Evolutionary conservation across 2,888 invertebrate genomes (phyloP), one percentile per base, ranked within the genome.

Genomic region (Octonoba sinensis): DNA sequence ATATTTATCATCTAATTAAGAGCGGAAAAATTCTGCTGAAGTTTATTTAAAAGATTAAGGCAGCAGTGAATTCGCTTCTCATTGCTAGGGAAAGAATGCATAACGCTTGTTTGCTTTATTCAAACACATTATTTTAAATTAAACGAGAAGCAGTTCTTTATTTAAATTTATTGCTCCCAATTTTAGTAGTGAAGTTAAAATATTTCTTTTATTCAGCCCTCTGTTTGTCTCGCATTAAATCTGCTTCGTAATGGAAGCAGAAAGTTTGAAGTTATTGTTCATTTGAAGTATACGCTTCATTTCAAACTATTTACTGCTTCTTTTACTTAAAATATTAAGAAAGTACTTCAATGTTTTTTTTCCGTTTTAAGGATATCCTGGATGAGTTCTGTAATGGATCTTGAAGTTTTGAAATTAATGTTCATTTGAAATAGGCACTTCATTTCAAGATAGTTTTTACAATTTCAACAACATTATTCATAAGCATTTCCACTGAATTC

Each of bases 1-100:
- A 49, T 71, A 71, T 71, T 71, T 71, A 62, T 71, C 60, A 71
- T 71, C 60, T 71, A 71, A 71, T 71, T 71, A 71, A 71, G 36
- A 27, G 18, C 16, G 27, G 24, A 60, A 71, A 62, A 60, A 60
- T 51, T 71, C 49, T 27, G 36, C 44, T 60, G 47, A 71, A 71
- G 71, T 71, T 71, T 60, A 62, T 71, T 62, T 71, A 60, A 60
- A 60, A 60, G 49, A 71, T 71, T 71, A 60, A 71, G 36, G 49
- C 15, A 8, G 36, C 6, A 36, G 49, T 18, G 60, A 51, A 71
- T 71, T 71, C 24, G 36, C 20, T 1, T 18, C 18, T 49, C 15
- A 36, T 36, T 36, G 36, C 36, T 36, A 11, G 36, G 36, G 15
- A 36, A 44, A 71, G 57, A 59, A 62, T 24, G 24, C 22, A 62